Conservation (phyloP, 2,113 vertebrate genomes). For the Pseudorasbora parva region DNA sequence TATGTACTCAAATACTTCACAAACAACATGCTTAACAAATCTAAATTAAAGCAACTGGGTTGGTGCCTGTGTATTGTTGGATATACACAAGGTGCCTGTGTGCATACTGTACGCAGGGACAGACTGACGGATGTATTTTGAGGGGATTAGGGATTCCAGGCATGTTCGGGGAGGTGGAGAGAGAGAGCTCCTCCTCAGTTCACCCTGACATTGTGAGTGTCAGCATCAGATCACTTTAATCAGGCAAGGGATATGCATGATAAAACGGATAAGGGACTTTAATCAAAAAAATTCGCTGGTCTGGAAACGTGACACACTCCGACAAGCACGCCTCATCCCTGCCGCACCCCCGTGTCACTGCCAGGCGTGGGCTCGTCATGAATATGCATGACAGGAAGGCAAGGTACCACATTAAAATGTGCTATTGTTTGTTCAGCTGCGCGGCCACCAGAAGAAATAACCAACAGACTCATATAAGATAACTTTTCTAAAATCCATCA, state of each 20-base stretch:
- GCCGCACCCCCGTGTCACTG: constrained; percentile 77
- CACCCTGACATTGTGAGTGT: constrained; percentile 99
- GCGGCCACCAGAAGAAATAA: constrained; percentile 52
- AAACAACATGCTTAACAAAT: not conserved
- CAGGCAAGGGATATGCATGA: constrained; percentile 99
- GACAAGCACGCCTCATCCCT: constrained; percentile 93
- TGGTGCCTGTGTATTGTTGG: not conserved
- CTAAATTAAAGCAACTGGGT: not conserved
- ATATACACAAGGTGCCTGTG: not conserved
- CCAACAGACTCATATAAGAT: constrained; percentile 36
- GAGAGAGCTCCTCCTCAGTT: constrained; percentile 85
- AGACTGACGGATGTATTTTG: constrained; percentile 47
- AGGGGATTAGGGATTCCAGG: constrained; percentile 88
- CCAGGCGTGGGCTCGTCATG: constrained; percentile 88
- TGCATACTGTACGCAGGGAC: constrained; percentile 20
- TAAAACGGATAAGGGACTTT: constrained; percentile 99
- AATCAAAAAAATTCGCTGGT: constrained; percentile 99
- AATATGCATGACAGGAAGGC: constrained; percentile 88
- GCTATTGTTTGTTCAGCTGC: constrained; percentile 80
- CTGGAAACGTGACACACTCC: constrained; percentile 99
- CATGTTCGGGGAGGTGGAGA: constrained; percentile 83
- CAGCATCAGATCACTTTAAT: constrained; percentile 99
- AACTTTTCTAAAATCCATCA: constrained; percentile 22
- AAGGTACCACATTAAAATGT: constrained; percentile 91
- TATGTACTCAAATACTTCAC: too few species aligned